Evolutionary conservation across 2,888 invertebrate species (phyloP), one percentile per base, ranked within the genome.

Genomic region (Andrena flavipes): DNA sequence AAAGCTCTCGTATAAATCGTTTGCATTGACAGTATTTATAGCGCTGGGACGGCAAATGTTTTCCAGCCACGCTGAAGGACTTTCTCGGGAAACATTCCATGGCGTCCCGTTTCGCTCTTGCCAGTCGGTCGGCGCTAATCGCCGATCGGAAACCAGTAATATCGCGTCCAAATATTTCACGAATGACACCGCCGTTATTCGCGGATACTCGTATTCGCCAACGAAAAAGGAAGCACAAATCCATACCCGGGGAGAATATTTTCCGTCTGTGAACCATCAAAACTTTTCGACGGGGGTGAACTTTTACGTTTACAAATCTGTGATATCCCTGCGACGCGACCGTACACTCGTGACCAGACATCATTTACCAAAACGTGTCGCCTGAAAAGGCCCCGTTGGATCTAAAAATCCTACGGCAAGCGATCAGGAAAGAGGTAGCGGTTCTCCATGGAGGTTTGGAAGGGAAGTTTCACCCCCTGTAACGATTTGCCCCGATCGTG

Each of bases 11-110:
- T 68, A 80, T 68, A 77, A 78, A 86, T 86, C 76, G 64, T 69
- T 86, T 67, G 86, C 80, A 83, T 86, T 72, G 80, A 81, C 85
- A 76, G 71, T 86, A 73, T 86, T 81, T 80, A 64, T 86, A 78
- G 81, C 73, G 60, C 73, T 60, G 70, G 69, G 64, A 69, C 63
- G 63, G 76, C 59, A 54, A 84, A 80, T 82, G 74, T 79, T 86
- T 86, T 82, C 82, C 82, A 64, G 72, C 60, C 84, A 60, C 80
- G 79, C 84, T 64, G 56, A 51, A 75, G 72, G 76, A 82, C 76
- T 80, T 42, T 70, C 74, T 74, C 63, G 76, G 68, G 33, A 80
- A 79, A 73, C 82, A 63, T 80, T 79, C 72, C 78, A 60, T 63
- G 64, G 54, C 82, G 71, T 69, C 68, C 42, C 65, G 81, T 76